phyloP scores from a whole-genome alignment of 30 jellyfish, hydroid and myxozoan genomes.

The Cassiopea xamachana region DNA sequence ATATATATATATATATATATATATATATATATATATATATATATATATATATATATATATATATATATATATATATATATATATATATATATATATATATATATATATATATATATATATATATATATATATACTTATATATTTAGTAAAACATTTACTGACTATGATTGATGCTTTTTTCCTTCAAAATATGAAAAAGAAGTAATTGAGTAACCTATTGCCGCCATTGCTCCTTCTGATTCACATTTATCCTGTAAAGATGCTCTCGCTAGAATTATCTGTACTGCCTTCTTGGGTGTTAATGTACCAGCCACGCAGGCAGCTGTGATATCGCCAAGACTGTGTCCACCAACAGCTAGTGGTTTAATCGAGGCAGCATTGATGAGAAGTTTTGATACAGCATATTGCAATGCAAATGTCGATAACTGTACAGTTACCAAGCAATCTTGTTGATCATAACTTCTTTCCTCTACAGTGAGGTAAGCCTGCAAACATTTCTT shows the following conservation, averaged over 20 bases:
- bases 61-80: too few relatives aligned
- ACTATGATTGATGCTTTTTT: too few relatives aligned
- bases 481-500: conserved; percentile 45
- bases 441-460: conserved; percentile 22
- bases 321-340: conserved; percentile 83
- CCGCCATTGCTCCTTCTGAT: conserved; percentile 78
- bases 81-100: too few relatives aligned
- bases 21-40: too few relatives aligned
- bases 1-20: too few relatives aligned
- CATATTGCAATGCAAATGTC: conserved; percentile 67
- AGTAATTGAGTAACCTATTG: conserved; percentile 70
- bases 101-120: too few relatives aligned
- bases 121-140: too few relatives aligned
- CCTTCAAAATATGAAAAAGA: too few relatives aligned
- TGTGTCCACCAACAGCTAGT: conserved; percentile 75
- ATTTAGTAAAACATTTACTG: too few relatives aligned
- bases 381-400: conserved; percentile 51
- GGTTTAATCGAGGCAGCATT: conserved; percentile 57
- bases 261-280: conserved; percentile 74
- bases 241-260: conserved; percentile 65
- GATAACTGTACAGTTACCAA: conserved; percentile 74
- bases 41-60: too few relatives aligned
- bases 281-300: conserved; percentile 59
- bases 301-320: conserved; percentile 64
- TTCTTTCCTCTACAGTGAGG: conserved; percentile 25